These are phyloP conservation scores for Tinea pellionella DNA, from an alignment of 2,888 invertebrate genomes.

Conservation along the genomic window DNA sequence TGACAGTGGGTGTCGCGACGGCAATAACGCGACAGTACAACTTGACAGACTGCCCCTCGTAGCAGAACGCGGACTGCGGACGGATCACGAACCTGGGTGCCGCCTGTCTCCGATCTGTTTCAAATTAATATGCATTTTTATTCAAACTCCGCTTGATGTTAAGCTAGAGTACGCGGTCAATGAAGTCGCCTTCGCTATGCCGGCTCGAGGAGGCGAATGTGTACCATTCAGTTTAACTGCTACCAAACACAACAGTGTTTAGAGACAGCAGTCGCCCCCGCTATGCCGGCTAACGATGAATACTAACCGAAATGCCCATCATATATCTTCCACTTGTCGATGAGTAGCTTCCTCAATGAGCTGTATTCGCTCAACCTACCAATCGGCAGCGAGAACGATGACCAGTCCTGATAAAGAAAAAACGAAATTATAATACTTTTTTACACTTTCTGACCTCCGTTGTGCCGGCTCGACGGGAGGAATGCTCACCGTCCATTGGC, in stretches of 20 bases:
- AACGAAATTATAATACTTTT: not conserved
- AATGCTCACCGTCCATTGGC: too few relatives aligned
- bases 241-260: too few relatives aligned
- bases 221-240: too few relatives aligned
- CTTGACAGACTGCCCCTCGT: slow-evolving; percentile 97
- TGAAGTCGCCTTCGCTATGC: too few relatives aligned
- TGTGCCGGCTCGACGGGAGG: too few relatives aligned
- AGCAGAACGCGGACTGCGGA: slow-evolving; percentile 94
- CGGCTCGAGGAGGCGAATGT: too few relatives aligned
- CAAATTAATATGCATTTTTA: slow-evolving; percentile 8
- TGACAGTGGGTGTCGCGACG: slow-evolving; percentile 91
- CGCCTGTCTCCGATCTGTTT: slow-evolving; percentile 92
- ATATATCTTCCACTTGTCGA: slow-evolving; percentile 96
- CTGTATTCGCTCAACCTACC: slow-evolving; percentile 98
- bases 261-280: too few relatives aligned
- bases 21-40: slow-evolving; percentile 98
- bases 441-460: too few relatives aligned
- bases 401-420: slow-evolving; percentile 44
- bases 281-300: too few relatives aligned
- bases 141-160: too few relatives aligned
- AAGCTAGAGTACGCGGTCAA: too few relatives aligned
- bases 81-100: slow-evolving; percentile 98
- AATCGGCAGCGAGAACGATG: slow-evolving; percentile 90
- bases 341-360: slow-evolving; percentile 91
- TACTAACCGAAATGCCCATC: slow-evolving; percentile 91